These are phyloP conservation scores for Pammene fasciana DNA, from an alignment of 2,888 invertebrate species.

Conservation along the genomic window DNA sequence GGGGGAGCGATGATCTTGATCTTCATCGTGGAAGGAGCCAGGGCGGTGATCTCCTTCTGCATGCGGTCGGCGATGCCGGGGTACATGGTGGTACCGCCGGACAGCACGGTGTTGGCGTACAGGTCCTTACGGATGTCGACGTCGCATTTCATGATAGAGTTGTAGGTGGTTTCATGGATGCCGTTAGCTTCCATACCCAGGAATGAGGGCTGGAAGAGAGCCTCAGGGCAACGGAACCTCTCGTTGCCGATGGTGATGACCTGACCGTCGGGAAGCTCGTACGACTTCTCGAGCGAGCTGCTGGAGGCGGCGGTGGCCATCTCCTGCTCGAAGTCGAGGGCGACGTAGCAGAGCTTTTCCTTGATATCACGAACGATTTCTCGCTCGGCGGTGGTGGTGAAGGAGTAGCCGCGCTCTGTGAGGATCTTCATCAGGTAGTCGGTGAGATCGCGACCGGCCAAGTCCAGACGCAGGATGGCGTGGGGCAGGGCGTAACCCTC, in stretches of 20 bases:
- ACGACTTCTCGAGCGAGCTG: constrained; percentile 96
- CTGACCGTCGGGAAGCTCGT: constrained; percentile 96
- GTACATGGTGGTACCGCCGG: constrained; percentile 97
- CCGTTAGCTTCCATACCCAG: constrained; percentile 94
- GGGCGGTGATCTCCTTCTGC: constrained; percentile 96
- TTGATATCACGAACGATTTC: constrained; percentile 98
- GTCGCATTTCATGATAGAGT: constrained; percentile 99
- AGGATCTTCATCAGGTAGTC: constrained; percentile 97
- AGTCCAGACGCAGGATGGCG: constrained; percentile 95
- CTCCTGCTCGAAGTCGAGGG: constrained; percentile 95
- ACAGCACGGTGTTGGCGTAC: constrained; percentile 97
- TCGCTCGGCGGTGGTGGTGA: constrained; percentile 95
- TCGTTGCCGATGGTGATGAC: constrained; percentile 97
- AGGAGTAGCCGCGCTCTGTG: constrained; percentile 94
- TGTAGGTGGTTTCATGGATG: constrained; percentile 95
- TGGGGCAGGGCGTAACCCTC: constrained; percentile 96
- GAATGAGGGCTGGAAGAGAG: constrained; percentile 97
- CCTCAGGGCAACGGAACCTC: constrained; percentile 97
- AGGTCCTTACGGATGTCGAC: constrained; percentile 98
- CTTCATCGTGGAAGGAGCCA: constrained; percentile 96
- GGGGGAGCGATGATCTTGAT: constrained; percentile 97
- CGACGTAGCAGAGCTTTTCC: constrained; percentile 95
- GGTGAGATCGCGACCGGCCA: constrained; percentile 95
- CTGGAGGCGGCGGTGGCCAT: constrained; percentile 97
- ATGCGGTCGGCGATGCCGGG: constrained; percentile 96